Evolutionary conservation across 2,113 vertebrate genomes (phyloP).

Genomic region (Poeciliopsis retropinna): DNA sequence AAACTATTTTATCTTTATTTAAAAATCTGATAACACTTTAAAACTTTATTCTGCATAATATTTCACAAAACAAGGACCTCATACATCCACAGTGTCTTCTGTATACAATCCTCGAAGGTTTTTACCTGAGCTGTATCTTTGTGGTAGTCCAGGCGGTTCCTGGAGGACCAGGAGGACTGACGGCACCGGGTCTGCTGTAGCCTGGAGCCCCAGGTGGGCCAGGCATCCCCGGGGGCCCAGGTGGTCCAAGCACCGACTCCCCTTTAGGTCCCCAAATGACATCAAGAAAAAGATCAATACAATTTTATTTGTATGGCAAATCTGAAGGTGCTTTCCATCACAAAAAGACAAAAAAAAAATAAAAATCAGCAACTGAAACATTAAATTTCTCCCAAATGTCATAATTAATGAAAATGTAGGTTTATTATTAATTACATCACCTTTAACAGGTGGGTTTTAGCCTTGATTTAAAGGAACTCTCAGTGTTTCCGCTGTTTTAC

Average conservation of each 20-base stretch:
- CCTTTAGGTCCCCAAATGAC: conserved; percentile 90
- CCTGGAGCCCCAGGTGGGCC: conserved; percentile 89
- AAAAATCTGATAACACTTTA: background rate
- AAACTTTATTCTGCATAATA: background rate
- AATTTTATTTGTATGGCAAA: no score
- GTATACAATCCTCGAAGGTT: background rate
- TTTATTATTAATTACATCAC: no score
- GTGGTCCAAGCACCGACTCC: conserved; percentile 84
- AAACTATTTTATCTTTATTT: no score
- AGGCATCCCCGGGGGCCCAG: conserved; percentile 86
- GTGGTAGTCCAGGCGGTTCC: conserved; percentile 77
- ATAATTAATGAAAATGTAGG: no score
- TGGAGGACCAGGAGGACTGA: conserved; percentile 86
- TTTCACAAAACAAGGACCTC: background rate
- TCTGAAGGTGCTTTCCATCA: no score
- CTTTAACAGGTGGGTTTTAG: no score
- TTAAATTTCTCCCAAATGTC: no score
- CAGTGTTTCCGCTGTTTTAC: no score
- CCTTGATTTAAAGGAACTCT: no score
- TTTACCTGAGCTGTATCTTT: conserved; percentile 83
- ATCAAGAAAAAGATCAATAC: background rate
- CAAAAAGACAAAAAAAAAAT: no score
- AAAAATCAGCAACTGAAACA: no score
- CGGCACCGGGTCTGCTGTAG: conserved; percentile 85
- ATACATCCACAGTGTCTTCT: no score